These are phyloP conservation scores for Stegophylla sp. DNA, from an alignment of 2,888 invertebrate genomes.

Conservation along the genomic window DNA sequence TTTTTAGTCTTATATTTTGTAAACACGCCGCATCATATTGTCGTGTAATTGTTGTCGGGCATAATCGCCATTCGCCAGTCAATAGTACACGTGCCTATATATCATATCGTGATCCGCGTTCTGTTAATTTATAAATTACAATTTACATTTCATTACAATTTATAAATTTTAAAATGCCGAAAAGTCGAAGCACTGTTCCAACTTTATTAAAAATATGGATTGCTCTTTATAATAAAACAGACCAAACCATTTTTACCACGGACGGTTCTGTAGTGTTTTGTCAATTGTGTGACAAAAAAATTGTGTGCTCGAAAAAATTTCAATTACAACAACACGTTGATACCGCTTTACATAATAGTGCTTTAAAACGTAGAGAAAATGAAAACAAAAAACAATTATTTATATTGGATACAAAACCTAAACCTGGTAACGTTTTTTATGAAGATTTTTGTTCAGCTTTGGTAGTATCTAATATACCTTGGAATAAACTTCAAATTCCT, in stretches of 20 bases:
- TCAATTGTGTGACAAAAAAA: conserved; percentile 12
- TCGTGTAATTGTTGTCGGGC: conserved; percentile 9
- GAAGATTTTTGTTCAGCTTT: conserved; percentile 29
- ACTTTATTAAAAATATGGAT: conserved; percentile 23
- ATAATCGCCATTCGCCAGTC: conserved; percentile 18
- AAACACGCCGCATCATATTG: not conserved
- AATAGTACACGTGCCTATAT: conserved; percentile 2
- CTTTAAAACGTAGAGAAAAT: conserved; percentile 1
- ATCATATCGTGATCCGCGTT: conserved; percentile 5
- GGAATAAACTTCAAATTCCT: conserved; percentile 30
- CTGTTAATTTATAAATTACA: not conserved
- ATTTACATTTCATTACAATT: not conserved
- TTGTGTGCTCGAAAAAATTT: not conserved
- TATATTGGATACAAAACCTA: conserved; percentile 6
- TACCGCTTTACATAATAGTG: not conserved
- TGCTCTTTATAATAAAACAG: not conserved
- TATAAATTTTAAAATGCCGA: conserved; percentile 11
- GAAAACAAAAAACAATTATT: conserved; percentile 21
- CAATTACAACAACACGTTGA: conserved; percentile 7
- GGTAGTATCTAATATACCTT: conserved; percentile 9
- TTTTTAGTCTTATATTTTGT: conserved; percentile 21
- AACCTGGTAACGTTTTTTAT: conserved; percentile 8
- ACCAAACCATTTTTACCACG: not conserved
- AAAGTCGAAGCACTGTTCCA: not conserved
- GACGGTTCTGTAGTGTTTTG: not conserved